A percentile compares a stretch with the other conserved stretches of the same genome.
Conservation (phyloP, 2,113 vertebrate genomes). For the Ellobius talpinus region DNA sequence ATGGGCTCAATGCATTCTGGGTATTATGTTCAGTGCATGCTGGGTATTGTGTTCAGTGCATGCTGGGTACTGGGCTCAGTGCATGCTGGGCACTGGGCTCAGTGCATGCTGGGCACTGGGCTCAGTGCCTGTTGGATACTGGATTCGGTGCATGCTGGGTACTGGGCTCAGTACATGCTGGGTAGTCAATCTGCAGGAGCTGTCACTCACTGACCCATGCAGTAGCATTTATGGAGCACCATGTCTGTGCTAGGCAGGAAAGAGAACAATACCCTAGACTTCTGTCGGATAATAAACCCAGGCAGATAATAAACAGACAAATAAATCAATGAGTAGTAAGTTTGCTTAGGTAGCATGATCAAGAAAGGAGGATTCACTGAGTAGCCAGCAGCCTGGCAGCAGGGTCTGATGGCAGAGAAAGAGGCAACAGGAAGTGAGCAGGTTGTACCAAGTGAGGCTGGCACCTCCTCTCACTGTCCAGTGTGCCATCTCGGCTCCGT, state of each 20-base stretch:
- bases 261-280: background rate
- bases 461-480: background rate
- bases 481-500: fast-evolving
- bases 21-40: no score
- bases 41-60: no score
- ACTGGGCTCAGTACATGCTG: fast-evolving
- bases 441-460: background rate
- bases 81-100: no score
- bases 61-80: no score
- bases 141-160: no score
- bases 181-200: background rate
- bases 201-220: fast-evolving
- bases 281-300: background rate
- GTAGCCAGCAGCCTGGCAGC: background rate
- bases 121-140: background rate
- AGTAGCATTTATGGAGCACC: background rate
- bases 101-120: background rate
- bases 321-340: no score
- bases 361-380: background rate
- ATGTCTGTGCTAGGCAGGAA: background rate
- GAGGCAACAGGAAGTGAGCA: no score
- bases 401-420: no score
- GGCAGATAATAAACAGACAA: background rate
- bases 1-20: background rate
- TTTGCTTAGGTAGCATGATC: no score